phyloP scores from a whole-genome alignment of 2,888 invertebrate genomes.

The Hipparchia sbordonii region DNA sequence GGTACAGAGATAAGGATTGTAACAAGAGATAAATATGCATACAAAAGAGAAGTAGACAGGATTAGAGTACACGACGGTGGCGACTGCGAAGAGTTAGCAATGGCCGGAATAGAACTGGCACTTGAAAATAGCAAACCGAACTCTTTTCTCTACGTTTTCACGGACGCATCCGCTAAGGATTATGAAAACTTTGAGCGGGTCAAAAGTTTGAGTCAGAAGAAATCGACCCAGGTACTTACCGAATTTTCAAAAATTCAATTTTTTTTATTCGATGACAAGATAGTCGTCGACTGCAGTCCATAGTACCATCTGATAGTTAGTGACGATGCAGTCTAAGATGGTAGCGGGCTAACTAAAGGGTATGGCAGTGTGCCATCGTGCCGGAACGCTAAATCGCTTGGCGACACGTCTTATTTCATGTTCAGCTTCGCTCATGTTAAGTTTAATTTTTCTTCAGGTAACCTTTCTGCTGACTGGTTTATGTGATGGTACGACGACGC shows the following conservation, averaged over 20 bases:
- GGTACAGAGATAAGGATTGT: conserved; percentile 43
- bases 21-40: conserved; percentile 50
- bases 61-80: conserved; percentile 49
- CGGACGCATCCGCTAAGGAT: conserved; percentile 65
- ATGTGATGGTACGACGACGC: conserved; percentile 38
- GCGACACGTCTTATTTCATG: too few species aligned
- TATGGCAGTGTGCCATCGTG: too few species aligned
- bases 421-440: neutral
- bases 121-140: conserved; percentile 52
- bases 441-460: conserved; percentile 48
- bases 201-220: conserved; percentile 52
- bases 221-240: conserved; percentile 50
- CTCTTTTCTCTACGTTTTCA: conserved; percentile 65
- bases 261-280: too few species aligned
- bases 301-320: too few species aligned
- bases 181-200: conserved; percentile 44
- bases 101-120: conserved; percentile 59
- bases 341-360: too few species aligned
- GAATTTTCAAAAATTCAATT: too few species aligned
- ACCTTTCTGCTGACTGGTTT: conserved; percentile 58
- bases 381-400: too few species aligned
- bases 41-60: conserved; percentile 45
- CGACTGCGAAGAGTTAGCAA: conserved; percentile 60
- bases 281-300: too few species aligned
- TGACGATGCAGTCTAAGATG: too few species aligned